Percentiles rank a stretch among this genome's conserved stretches.
phyloP scores from a whole-genome alignment of 2,113 vertebrate genomes.

The Desmodus rotundus region DNA sequence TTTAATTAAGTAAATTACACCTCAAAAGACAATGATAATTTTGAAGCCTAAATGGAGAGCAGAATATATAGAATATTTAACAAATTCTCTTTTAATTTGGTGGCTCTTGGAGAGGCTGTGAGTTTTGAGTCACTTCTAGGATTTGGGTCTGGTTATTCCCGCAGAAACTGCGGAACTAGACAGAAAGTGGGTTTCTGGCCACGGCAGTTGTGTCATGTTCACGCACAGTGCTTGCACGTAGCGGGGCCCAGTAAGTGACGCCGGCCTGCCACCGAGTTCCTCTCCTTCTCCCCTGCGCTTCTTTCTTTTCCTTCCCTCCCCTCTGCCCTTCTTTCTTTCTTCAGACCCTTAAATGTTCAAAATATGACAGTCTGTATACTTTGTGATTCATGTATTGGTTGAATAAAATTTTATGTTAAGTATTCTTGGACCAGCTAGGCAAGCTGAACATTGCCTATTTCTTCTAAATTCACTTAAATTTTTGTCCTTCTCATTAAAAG shows the following conservation, averaged over 20 bases:
- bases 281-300: too few species aligned
- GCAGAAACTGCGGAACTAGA: neutral
- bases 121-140: neutral
- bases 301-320: neutral
- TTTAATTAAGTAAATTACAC: neutral
- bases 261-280: too few species aligned
- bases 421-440: neutral
- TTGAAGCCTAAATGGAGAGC: neutral
- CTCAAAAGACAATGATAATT: neutral
- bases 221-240: neutral
- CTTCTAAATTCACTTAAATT: neutral
- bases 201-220: neutral
- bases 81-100: neutral
- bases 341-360: neutral
- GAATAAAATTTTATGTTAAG: neutral
- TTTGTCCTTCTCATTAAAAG: neutral
- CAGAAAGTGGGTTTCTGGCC: neutral
- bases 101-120: neutral
- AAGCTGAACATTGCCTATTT: neutral
- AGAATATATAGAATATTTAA: neutral
- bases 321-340: neutral
- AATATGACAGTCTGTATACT: neutral
- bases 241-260: neutral
- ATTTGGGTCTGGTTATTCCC: neutral
- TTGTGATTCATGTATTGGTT: neutral